Conservation (phyloP, 2,113 vertebrate species). For the Polypterus senegalus region DNA sequence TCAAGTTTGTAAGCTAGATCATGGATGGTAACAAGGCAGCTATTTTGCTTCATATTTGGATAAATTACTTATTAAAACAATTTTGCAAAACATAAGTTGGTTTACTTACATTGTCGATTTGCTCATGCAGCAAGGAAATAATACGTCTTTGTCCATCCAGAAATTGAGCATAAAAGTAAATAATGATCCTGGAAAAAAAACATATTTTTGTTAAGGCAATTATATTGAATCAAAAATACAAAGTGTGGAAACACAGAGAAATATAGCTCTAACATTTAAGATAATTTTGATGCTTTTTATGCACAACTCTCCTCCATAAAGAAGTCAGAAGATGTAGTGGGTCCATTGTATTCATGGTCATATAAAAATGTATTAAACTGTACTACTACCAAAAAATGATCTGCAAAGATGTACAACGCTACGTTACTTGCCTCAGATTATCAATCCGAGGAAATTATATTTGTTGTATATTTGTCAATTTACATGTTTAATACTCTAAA, state of each 20-base stretch:
- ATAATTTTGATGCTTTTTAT: not conserved
- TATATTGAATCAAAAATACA: not conserved
- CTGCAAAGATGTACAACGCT: no score
- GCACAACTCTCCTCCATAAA: no score
- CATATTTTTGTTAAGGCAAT: not conserved
- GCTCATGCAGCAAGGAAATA: slow-evolving; percentile 67
- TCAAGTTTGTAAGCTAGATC: not conserved
- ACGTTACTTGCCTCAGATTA: no score
- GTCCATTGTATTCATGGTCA: no score
- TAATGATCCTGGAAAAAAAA: slow-evolving; percentile 49
- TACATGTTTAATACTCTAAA: no score
- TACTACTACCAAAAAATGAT: no score
- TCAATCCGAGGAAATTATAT: no score
- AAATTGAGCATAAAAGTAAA: slow-evolving; percentile 83
- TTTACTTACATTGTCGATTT: slow-evolving; percentile 73
- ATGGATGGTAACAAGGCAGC: not conserved
- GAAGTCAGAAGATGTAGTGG: no score
- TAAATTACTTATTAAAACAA: not conserved
- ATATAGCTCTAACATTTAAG: not conserved
- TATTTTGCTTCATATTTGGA: not conserved
- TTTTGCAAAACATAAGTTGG: not conserved
- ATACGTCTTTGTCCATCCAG: slow-evolving; percentile 71
- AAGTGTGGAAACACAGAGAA: not conserved
- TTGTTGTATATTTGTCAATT: no score
- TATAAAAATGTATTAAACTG: no score